Evolutionary conservation across 2,797 vertebrate species (phyloP).

Genomic region (Poliocrania exsul): DNA sequence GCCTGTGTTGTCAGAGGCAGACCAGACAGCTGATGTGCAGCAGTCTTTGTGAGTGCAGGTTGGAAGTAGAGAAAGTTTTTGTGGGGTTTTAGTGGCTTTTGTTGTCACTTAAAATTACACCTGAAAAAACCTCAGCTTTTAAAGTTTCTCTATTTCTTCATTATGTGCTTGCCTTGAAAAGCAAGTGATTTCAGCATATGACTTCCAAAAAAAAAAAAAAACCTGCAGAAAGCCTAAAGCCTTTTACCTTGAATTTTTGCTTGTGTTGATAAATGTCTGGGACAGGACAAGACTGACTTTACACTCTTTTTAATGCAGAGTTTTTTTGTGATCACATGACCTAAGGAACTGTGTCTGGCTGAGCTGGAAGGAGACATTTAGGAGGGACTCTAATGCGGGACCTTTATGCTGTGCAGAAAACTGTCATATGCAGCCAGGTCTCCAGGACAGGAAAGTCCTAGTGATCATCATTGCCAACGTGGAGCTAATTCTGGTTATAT

Average conservation of each 20-base stretch:
- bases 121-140: neutral
- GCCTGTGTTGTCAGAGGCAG: neutral
- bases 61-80: neutral
- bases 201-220: neutral
- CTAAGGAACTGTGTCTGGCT: neutral
- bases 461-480: accelerated
- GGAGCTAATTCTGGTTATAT: constrained; percentile 7
- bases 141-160: neutral
- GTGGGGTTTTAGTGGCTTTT: neutral
- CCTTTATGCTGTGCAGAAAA: neutral
- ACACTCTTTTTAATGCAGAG: neutral
- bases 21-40: neutral
- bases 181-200: neutral
- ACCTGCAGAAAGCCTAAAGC: neutral
- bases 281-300: neutral
- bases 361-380: neutral
- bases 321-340: neutral
- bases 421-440: neutral
- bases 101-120: neutral
- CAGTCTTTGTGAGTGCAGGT: neutral
- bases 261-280: neutral
- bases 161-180: neutral
- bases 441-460: neutral
- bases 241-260: neutral
- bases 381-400: neutral